Percentiles rank a stretch among this genome's conserved stretches.
Conservation (phyloP, 1,140 invertebrate species). For the Chymomyza costata region DNA sequence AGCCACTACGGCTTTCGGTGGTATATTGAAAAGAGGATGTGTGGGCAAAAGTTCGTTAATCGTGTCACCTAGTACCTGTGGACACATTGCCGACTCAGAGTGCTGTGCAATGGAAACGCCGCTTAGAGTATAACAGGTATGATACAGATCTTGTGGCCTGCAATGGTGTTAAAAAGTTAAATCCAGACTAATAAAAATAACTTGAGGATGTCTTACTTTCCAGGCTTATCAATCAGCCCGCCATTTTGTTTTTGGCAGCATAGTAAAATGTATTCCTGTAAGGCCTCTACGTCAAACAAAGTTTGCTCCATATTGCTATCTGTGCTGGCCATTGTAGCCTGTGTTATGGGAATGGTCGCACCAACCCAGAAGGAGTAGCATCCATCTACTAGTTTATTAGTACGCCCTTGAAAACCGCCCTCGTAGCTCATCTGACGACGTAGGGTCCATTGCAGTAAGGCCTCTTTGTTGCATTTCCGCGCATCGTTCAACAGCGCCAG, state of each 20-base stretch:
- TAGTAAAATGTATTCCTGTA: slow-evolving; percentile 96
- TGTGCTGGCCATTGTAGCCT: slow-evolving; percentile 76
- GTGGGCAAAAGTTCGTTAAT: slow-evolving; percentile 80
- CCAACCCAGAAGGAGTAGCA: slow-evolving; percentile 99
- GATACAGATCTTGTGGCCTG: slow-evolving; percentile 92
- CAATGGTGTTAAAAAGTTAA: neutral
- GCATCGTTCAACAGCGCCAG: slow-evolving; percentile 88
- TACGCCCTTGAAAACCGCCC: slow-evolving; percentile 95
- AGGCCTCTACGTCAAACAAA: slow-evolving; percentile 87
- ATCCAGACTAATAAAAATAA: neutral
- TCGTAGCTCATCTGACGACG: slow-evolving; percentile 92
- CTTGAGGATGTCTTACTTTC: slow-evolving; percentile 82
- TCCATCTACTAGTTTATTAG: slow-evolving; percentile 98
- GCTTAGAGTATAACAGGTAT: slow-evolving; percentile 96
- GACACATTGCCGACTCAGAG: slow-evolving; percentile 77
- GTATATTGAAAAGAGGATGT: slow-evolving; percentile 83
- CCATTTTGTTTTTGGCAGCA: slow-evolving; percentile 93
- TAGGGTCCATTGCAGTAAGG: slow-evolving; percentile 89
- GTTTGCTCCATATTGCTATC: slow-evolving; percentile 53
- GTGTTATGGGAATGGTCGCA: slow-evolving; percentile 88
- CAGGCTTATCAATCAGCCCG: slow-evolving; percentile 97
- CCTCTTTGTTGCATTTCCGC: slow-evolving; percentile 86
- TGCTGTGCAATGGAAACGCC: slow-evolving; percentile 96
- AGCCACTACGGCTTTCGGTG: slow-evolving; percentile 67
- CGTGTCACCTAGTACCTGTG: slow-evolving; percentile 78